Evolutionary conservation across 2,888 invertebrate genomes (phyloP), one percentile per base, ranked within the genome.

Genomic region (Neocrepidodera transversa): DNA sequence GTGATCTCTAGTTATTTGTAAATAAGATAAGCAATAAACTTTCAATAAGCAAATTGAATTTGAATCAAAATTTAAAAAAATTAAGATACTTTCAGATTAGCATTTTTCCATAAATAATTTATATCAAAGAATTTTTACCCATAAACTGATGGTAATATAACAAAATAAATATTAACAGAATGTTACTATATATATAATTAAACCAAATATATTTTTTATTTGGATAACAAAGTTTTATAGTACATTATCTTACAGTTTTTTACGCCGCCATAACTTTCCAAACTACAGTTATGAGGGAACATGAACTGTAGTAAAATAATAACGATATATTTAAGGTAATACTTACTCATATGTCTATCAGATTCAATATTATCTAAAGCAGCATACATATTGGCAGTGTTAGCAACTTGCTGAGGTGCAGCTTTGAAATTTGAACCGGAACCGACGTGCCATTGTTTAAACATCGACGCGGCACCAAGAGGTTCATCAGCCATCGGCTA

Each of bases 311-410:
- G 2, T 13, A 35, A 35, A 5, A 6, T 10, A 10, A 30, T n/a
- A 30, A 30, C 2, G 3, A 30, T 17, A n/a, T n/a, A n/a, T n/a
- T n/a, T n/a, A n/a, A n/a, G n/a, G n/a, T n/a, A n/a, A 16, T 45
- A 67, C 66, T 68, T 64, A 70, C 68, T 66, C 36, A 61, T 54
- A 48, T 71, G 69, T 52, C 73, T 76, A 36, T 78, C 78, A 23
- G 67, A 60, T 28, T 82, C 81, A 36, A 79, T 74, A 65, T 76
- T 79, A 54, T 82, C 83, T 58, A 84, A 74, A 13, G 78, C 73
- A 14, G 82, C 78, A 66, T 78, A 85, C 75, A 81, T 83, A 66
- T 84, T 84, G 18, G 76, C 72, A 40, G 78, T 79, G 47, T 75
- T 75, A 10, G 79, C 23, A 5, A 54, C 49, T 11, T 61, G 62